Conservation (phyloP, 2,888 invertebrate species). For the Chrysotoxum bicinctum region DNA sequence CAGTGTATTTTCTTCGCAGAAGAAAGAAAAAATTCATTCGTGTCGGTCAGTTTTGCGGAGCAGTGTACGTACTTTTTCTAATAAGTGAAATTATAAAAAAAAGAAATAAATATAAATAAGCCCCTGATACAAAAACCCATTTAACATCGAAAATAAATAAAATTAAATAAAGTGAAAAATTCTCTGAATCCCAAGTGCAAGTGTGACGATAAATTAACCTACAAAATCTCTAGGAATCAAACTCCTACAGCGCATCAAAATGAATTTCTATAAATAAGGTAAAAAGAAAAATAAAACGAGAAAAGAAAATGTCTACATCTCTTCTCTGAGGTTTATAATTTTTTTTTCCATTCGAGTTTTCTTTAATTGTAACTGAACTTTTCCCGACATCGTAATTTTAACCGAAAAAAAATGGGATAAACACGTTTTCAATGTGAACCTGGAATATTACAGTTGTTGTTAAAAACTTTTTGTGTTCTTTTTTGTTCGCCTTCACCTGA, state of each 20-base stretch:
- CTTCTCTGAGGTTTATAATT: background rate
- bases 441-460: conserved; percentile 55
- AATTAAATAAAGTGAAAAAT: conserved; percentile 38
- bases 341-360: conserved; percentile 9
- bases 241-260: conserved; percentile 56
- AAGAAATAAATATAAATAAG: conserved; percentile 42
- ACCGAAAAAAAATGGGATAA: conserved; percentile 18
- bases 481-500: background rate
- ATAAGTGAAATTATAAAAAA: conserved; percentile 49
- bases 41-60: conserved; percentile 72
- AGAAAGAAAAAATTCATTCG: conserved; percentile 65
- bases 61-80: conserved; percentile 49
- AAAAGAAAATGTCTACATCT: conserved; percentile 50
- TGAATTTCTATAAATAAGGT: conserved; percentile 71
- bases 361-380: conserved; percentile 7
- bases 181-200: conserved; percentile 10
- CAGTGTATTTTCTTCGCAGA: conserved; percentile 49
- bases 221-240: conserved; percentile 44
- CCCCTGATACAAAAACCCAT: conserved; percentile 29
- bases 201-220: conserved; percentile 54
- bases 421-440: conserved; percentile 50
- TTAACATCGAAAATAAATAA: conserved; percentile 10
- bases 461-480: conserved; percentile 6
- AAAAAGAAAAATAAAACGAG: conserved; percentile 29
- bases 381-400: background rate